Evolutionary conservation across 2,113 vertebrate species (phyloP), one percentile per base, ranked within the genome.

Genomic region (Oreochromis tanganicae): DNA sequence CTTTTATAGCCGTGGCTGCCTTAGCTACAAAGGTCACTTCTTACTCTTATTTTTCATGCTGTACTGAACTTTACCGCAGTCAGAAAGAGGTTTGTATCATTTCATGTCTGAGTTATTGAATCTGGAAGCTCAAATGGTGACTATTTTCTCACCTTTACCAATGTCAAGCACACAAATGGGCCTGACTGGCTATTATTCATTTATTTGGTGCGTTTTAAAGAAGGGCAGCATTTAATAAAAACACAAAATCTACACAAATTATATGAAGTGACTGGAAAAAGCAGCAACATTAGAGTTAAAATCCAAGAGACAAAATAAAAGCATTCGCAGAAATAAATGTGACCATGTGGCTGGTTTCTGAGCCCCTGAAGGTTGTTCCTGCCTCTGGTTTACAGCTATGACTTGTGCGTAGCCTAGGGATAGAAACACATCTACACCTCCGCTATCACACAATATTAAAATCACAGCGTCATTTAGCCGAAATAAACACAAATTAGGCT

Each of bases 401-500:
- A 29, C 6, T 16, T 34, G 19, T 71, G 71, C 34, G 81, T 46
- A 17, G 83, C 13, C 34, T 3, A 9, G 50, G 71, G 11, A 29
- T 43, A 19, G 13, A 21, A n/a, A 38, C 61, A 10, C 29, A 17
- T 4, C 4, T 57, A 79, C 34, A 38, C 21, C n/a, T n/a, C 19
- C 0, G 2, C 81, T 32, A n/a, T 38, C 79, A 24, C 50, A 11
- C 85, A 4, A 36, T 12, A 8, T 80, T 56, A 63, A 63, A 56
- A 16, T 89, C 68, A 73, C n/a, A 52, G 66, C 54, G 34, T 80
- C 50, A 14, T 36, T 63, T 73, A 56, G 52, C 46, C n/a, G 14
- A n/a, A 32, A 21, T 29, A 61, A 29, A 81, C 21, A 21, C 50
- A 21, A 55, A 80, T 80, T 21, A 38, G 32, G 75, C 48, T 54